A percentile compares a stretch with the other conserved stretches of the same genome.
Evolutionary conservation across 2,888 invertebrate species (phyloP).

Genomic region (Aleiodes leptofemur): DNA sequence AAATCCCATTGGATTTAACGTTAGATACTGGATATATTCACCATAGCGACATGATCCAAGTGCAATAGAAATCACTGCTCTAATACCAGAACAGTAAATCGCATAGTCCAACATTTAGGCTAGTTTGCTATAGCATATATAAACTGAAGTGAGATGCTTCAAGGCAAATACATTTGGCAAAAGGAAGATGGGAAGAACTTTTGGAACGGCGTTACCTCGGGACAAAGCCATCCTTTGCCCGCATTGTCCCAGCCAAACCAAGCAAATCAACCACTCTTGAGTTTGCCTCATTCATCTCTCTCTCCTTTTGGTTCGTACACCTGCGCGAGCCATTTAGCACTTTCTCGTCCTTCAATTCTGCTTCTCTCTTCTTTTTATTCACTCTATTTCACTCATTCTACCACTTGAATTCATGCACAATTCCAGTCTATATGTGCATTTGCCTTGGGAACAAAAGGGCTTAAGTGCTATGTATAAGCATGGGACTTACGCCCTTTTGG

Average conservation of each 20-base stretch:
- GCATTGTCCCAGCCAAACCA: constrained; percentile 70
- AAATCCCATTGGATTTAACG: not conserved
- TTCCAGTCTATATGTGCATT: too few species aligned
- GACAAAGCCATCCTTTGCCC: constrained; percentile 69
- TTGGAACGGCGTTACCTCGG: constrained; percentile 69
- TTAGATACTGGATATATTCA: too few species aligned
- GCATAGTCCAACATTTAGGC: not conserved
- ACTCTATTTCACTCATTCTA: not conserved
- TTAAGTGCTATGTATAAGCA: too few species aligned
- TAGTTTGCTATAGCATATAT: too few species aligned
- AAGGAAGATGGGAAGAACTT: constrained; percentile 56
- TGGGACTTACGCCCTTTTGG: too few species aligned
- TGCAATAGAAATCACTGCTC: not conserved
- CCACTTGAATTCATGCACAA: not conserved
- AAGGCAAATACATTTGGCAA: too few species aligned
- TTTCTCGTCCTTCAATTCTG: too few species aligned
- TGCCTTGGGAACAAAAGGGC: too few species aligned
- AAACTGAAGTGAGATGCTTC: too few species aligned
- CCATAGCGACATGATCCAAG: not conserved
- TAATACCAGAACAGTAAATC: not conserved
- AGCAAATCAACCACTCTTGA: constrained; percentile 68
- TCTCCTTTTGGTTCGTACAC: constrained; percentile 28
- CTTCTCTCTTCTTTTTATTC: not conserved
- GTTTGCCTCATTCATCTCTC: constrained; percentile 25
- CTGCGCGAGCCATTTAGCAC: constrained; percentile 17